Conservation (phyloP, 2,113 vertebrate species). For the Peromyscus polionotus region DNA sequence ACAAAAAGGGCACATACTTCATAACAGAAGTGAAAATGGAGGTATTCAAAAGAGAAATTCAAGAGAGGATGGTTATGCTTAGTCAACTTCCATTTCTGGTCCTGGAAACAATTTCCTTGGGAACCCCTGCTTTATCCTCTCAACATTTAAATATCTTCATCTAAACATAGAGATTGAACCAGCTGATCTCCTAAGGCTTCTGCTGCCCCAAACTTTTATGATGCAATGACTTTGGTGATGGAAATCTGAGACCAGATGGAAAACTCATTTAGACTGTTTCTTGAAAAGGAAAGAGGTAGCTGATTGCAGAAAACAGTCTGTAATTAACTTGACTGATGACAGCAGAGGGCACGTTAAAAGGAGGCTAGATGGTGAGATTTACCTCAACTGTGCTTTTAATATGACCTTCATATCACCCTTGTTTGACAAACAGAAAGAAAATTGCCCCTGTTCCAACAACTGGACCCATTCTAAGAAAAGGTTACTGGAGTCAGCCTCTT, state of each 20-base stretch:
- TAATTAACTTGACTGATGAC: constrained; percentile 67
- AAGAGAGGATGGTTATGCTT: not conserved
- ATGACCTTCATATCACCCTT: constrained; percentile 65
- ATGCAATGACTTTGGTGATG: constrained; percentile 28
- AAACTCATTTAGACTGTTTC: constrained; percentile 60
- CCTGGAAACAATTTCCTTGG: constrained; percentile 34
- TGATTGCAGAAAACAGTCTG: constrained; percentile 47
- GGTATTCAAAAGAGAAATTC: constrained; percentile 50
- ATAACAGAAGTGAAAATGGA: constrained; percentile 33
- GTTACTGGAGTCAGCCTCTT: constrained; percentile 50
- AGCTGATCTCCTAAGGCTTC: constrained; percentile 25
- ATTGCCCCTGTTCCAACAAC: constrained; percentile 58
- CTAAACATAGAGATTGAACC: constrained; percentile 45
- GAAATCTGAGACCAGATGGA: constrained; percentile 58
- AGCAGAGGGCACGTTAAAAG: constrained; percentile 56
- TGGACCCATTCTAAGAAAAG: constrained; percentile 72
- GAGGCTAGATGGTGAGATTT: constrained; percentile 58
- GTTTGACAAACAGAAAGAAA: constrained; percentile 64
- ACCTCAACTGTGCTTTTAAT: constrained; percentile 67
- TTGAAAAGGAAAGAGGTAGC: constrained; percentile 57
- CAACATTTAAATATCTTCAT: constrained; percentile 48
- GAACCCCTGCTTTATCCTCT: constrained; percentile 46
- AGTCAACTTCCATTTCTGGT: not conserved
- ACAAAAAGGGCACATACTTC: not conserved
- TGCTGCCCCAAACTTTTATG: constrained; percentile 57